Percentiles rank a stretch among this genome's conserved stretches.
These are phyloP conservation scores for Sebastiscus albofasciatus DNA, from an alignment of 2,797 vertebrate genomes.

Conservation along the genomic window DNA sequence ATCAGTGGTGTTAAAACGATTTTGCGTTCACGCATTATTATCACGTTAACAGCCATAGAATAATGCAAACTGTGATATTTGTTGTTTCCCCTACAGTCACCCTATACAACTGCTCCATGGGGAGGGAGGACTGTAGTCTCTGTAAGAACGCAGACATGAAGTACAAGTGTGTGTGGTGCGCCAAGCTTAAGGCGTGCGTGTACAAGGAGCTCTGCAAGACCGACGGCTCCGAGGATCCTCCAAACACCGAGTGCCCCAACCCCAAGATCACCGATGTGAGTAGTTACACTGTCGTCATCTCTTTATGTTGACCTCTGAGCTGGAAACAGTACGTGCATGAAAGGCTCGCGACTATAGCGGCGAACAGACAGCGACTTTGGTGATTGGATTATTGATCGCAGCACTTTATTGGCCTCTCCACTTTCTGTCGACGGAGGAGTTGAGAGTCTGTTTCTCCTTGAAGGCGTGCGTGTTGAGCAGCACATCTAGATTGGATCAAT, in stretches of 20 bases:
- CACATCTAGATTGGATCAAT: slow-evolving; percentile 60
- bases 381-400: slow-evolving; percentile 54
- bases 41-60: no score
- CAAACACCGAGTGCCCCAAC: slow-evolving; percentile 82
- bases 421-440: slow-evolving; percentile 20
- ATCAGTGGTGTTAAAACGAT: no score
- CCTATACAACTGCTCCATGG: slow-evolving; percentile 94
- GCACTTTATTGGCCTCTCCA: slow-evolving; percentile 5
- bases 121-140: slow-evolving; percentile 93
- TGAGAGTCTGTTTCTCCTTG: slow-evolving; percentile 56
- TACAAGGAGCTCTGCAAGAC: slow-evolving; percentile 85
- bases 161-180: slow-evolving; percentile 93
- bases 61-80: background rate
- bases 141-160: slow-evolving; percentile 87
- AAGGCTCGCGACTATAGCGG: slow-evolving; percentile 33
- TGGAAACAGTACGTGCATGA: background rate
- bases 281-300: slow-evolving; percentile 5
- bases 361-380: background rate
- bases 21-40: no score
- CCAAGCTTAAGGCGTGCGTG: slow-evolving; percentile 84
- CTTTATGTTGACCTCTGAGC: slow-evolving; percentile 21
- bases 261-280: slow-evolving; percentile 88
- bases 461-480: slow-evolving; percentile 1
- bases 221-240: slow-evolving; percentile 41
- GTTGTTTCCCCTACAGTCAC: slow-evolving; percentile 82